Base-by-base conservation (phyloP, 2,888 invertebrate species). In the Apamea crenata region DNA sequence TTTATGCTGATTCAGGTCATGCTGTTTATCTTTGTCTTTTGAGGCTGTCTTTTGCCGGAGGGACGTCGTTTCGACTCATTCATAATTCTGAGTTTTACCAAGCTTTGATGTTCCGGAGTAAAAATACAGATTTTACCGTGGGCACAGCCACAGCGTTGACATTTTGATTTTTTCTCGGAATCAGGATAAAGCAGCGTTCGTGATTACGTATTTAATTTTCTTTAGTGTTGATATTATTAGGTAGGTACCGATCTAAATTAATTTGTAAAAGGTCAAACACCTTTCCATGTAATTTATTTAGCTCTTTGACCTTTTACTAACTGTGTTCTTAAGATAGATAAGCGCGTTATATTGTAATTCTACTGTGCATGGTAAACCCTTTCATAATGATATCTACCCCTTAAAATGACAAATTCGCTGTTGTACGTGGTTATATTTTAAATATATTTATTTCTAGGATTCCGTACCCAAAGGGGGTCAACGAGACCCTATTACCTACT, bases 41-140 rank as follows among this genome's bases (percentile, higher is more conserved):
- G 67, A 74, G 29, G 18, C 36, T 66, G 53, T 32, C 21, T 50
- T 63, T 69, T 25, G 69, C 65, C 69, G 72, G 44, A 70, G 72
- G 65, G 36, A 69, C 16, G 56, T 72, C 29, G 56, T 72, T 71
- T 40, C 5, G 63, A 69, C 29, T 73, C 61, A 82, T 82, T 82
- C 50, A 86, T 86, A 47, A 77, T 77, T 82, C 32, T 16, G 44
- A 75, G 29, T 53, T 71, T 50, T 73, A 36, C 61, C 4, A 40
- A 68, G 75, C 71, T 85, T 81, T 81, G 75, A 75, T 82, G 59
- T 68, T 44, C 25, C 10, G 29, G 10, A 69, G 29, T 59, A 76
- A 68, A 81, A 76, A 76, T 73, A 50, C 29, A 25, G 50, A 53
- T 85, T 66, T 53, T 71, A 56, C n/a, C 40, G 67, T 47, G 32